Evolutionary conservation across 2,888 invertebrate genomes (phyloP).

Genomic region (Xylota segnis): DNA sequence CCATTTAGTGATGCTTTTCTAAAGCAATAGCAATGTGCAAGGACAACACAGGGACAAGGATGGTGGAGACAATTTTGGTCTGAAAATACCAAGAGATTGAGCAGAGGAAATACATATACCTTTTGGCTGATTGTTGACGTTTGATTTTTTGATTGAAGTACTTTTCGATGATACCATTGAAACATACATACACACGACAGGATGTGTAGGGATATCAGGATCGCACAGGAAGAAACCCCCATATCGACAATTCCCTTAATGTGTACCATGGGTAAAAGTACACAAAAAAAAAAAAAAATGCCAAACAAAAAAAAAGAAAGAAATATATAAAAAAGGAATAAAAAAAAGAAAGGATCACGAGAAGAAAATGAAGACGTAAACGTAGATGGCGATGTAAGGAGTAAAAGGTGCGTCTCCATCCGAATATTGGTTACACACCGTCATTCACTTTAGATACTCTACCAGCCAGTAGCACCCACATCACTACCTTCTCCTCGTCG

Average conservation of each 20-base stretch:
- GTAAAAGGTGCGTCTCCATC: slow-evolving; percentile 35
- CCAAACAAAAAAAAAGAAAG: slow-evolving; percentile 6
- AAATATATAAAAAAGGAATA: not conserved
- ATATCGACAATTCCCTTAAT: slow-evolving; percentile 57
- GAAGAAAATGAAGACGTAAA: slow-evolving; percentile 35
- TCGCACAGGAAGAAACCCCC: slow-evolving; percentile 25
- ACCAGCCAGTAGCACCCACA: not conserved
- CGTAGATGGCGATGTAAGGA: slow-evolving; percentile 16
- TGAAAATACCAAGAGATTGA: not conserved
- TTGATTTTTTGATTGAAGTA: slow-evolving; percentile 67
- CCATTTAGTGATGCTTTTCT: slow-evolving; percentile 24
- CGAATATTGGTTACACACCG: slow-evolving; percentile 35
- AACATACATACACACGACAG: not conserved
- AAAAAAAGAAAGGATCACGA: slow-evolving; percentile 5
- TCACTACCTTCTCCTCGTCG: not conserved
- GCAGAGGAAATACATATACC: slow-evolving; percentile 39
- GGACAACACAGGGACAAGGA: not conserved
- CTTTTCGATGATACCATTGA: slow-evolving; percentile 62
- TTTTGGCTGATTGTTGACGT: slow-evolving; percentile 65
- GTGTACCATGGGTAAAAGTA: slow-evolving; percentile 37
- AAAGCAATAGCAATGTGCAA: slow-evolving; percentile 40
- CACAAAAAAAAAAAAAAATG: slow-evolving; percentile 3
- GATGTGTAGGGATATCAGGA: slow-evolving; percentile 5
- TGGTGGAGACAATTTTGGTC: slow-evolving; percentile 10
- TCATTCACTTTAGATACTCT: slow-evolving; percentile 24